Conservation (phyloP, 2,113 vertebrate species). For the Leptodactylus fuscus region DNA sequence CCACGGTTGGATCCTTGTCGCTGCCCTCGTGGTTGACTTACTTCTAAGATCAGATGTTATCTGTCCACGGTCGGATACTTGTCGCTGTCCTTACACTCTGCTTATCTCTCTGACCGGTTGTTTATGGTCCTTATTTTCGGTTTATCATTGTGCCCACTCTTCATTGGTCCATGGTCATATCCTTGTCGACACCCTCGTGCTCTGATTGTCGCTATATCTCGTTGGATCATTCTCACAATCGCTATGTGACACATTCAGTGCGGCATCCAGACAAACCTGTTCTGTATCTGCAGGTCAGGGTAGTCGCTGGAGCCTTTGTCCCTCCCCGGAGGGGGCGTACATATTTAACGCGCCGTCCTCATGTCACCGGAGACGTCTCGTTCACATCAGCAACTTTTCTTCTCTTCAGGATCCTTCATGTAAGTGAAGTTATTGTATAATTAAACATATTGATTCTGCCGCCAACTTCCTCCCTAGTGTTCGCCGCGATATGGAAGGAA, state of each 20-base stretch:
- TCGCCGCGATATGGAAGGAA: no score
- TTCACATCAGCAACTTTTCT: neutral
- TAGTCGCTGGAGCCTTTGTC: neutral
- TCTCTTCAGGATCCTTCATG: neutral
- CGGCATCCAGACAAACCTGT: neutral
- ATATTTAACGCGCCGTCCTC: neutral
- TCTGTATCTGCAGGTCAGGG: neutral
- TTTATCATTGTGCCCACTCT: neutral
- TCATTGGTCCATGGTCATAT: neutral
- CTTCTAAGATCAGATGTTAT: neutral
- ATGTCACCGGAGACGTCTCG: neutral
- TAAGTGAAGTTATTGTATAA: neutral
- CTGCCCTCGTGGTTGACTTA: neutral
- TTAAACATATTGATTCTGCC: no score
- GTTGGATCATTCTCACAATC: neutral
- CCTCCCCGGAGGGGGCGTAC: neutral
- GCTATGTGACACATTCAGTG: neutral
- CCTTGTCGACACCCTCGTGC: neutral
- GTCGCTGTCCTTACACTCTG: neutral
- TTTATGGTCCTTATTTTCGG: neutral
- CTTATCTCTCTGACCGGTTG: neutral
- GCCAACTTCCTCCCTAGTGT: no score
- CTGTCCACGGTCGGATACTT: neutral
- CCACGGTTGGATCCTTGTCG: neutral
- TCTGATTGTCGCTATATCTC: neutral